A percentile compares a stretch with the other conserved stretches of the same genome.
phyloP scores from a whole-genome alignment of 2,888 invertebrate species.

The Chrysolina oricalcia region DNA sequence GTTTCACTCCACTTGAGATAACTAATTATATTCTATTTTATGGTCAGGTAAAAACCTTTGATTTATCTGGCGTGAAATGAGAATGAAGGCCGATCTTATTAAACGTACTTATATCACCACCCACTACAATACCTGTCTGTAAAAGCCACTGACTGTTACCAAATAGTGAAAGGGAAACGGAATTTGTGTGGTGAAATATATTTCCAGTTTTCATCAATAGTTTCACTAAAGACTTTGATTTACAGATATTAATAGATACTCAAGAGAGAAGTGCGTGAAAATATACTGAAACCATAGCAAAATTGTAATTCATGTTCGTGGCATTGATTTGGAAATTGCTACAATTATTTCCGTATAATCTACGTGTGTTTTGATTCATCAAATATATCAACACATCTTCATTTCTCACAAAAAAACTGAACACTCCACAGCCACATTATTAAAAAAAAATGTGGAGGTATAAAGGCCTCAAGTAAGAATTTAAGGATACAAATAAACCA shows the following conservation, averaged over 20 bases:
- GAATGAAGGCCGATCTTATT: constrained; percentile 20
- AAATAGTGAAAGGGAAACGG: constrained; percentile 4
- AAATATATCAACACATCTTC: too few species aligned
- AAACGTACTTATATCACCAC: constrained; percentile 17
- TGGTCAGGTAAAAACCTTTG: constrained; percentile 28
- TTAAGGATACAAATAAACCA: too few species aligned
- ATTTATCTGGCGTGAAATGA: constrained; percentile 31
- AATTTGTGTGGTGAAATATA: not conserved
- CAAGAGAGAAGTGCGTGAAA: not conserved
- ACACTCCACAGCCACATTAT: too few species aligned
- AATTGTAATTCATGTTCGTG: too few species aligned
- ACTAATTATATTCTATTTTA: constrained; percentile 34
- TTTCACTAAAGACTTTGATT: not conserved
- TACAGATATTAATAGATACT: not conserved
- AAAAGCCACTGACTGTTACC: not conserved
- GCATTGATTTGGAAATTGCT: too few species aligned
- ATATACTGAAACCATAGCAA: not conserved
- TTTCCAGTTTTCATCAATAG: not conserved
- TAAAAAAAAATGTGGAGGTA: too few species aligned
- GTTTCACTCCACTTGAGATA: constrained; percentile 32
- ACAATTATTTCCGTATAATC: too few species aligned
- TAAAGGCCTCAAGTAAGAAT: too few species aligned
- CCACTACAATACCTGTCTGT: constrained; percentile 18
- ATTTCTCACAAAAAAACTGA: too few species aligned
- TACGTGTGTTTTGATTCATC: too few species aligned